Conservation (phyloP, 2,888 invertebrate genomes). For the Diaperis boleti region DNA sequence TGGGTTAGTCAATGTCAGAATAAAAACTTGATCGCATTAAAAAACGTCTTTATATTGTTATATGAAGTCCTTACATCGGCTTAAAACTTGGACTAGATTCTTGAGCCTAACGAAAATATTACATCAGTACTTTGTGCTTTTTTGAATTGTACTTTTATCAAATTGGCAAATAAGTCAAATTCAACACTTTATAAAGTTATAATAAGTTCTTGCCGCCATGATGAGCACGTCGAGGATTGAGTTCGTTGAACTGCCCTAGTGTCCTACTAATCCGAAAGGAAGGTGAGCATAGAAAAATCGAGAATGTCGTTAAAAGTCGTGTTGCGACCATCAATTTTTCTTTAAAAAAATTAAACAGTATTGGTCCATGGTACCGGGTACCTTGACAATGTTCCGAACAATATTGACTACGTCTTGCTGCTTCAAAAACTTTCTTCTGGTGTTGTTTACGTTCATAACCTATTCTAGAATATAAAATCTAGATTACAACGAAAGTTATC, state of each 20-base stretch:
- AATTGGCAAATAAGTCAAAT: constrained; percentile 13
- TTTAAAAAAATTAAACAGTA: constrained; percentile 2
- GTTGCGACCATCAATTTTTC: constrained; percentile 21
- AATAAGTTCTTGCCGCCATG: constrained; percentile 16
- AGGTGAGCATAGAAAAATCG: constrained; percentile 57
- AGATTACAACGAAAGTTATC: constrained; percentile 9
- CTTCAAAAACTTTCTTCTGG: constrained; percentile 19
- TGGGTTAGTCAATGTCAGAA: constrained; percentile 30
- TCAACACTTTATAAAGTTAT: constrained; percentile 11
- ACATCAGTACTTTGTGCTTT: too few relatives aligned
- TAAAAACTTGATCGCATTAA: constrained; percentile 15
- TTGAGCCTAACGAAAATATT: too few relatives aligned
- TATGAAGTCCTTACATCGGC: too few relatives aligned
- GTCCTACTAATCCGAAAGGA: constrained; percentile 65
- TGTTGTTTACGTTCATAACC: constrained; percentile 4
- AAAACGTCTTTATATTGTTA: neutral
- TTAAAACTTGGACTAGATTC: too few relatives aligned
- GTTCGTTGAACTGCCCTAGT: constrained; percentile 66
- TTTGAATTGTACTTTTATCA: too few relatives aligned
- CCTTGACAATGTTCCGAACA: too few relatives aligned
- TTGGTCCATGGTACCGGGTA: too few relatives aligned
- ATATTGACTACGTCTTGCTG: too few relatives aligned
- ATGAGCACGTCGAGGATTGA: constrained; percentile 38
- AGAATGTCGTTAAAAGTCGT: constrained; percentile 43
- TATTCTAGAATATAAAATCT: too few relatives aligned